phyloP scores from a whole-genome alignment of 2,113 vertebrate genomes.

The Brachyhypopomus occidentalis region DNA sequence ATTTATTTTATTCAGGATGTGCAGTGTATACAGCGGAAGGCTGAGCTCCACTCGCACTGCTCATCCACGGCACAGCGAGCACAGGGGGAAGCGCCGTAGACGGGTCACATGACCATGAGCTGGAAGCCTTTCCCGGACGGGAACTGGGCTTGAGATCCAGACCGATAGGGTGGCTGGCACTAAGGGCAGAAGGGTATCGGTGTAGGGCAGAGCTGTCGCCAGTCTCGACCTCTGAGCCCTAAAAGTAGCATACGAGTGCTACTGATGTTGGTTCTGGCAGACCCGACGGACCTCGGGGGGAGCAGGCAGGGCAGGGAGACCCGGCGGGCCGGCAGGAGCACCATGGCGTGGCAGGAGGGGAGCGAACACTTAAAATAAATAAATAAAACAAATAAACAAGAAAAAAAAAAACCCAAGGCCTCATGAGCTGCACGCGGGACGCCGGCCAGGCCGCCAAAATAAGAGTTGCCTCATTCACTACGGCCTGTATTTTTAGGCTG shows the following conservation, averaged over 20 bases:
- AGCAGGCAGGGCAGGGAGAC: background rate
- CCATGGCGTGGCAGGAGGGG: constrained; percentile 40
- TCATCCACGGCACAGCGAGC: constrained; percentile 8
- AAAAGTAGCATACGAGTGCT: constrained; percentile 13
- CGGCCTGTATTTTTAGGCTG: constrained; percentile 73
- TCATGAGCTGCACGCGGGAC: constrained; percentile 55
- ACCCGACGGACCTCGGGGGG: constrained; percentile 29
- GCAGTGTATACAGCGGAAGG: constrained; percentile 32
- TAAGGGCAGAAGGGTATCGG: constrained; percentile 12
- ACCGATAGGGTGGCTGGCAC: constrained; percentile 9
- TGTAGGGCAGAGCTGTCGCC: constrained; percentile 2
- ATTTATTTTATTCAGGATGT: constrained; percentile 44
- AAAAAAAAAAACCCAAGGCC: constrained; percentile 48
- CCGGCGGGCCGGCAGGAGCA: constrained; percentile 22
- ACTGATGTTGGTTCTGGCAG: background rate
- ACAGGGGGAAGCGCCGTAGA: background rate
- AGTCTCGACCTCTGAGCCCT: background rate
- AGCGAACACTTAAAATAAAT: constrained; percentile 14
- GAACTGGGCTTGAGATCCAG: constrained; percentile 10
- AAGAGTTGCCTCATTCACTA: constrained; percentile 69
- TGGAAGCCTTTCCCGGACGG: background rate
- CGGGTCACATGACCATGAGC: background rate
- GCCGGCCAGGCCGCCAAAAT: constrained; percentile 57
- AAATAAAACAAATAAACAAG: too few species aligned
- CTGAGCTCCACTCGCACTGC: background rate